These are phyloP conservation scores for Gordius sp. DNA, from an alignment of 2,888 invertebrate genomes.

Conservation along the genomic window DNA sequence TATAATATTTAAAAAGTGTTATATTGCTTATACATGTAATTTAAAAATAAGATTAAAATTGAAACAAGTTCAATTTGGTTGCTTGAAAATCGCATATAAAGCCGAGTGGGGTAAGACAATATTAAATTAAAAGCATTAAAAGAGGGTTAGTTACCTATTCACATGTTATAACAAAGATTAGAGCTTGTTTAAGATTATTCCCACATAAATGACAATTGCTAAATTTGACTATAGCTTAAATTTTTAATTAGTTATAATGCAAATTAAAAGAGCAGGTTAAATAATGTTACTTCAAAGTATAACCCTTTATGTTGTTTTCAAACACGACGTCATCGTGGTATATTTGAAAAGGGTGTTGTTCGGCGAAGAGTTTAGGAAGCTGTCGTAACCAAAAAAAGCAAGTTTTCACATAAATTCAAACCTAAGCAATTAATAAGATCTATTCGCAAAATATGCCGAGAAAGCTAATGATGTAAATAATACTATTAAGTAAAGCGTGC, in stretches of 20 bases:
- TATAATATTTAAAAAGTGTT: too few relatives aligned
- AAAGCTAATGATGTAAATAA: too few relatives aligned
- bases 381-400: too few relatives aligned
- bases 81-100: neutral
- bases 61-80: neutral
- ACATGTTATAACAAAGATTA: too few relatives aligned
- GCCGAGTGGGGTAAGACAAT: too few relatives aligned
- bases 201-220: neutral
- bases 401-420: too few relatives aligned
- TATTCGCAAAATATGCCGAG: too few relatives aligned
- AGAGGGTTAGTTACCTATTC: too few relatives aligned
- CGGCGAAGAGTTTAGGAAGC: neutral
- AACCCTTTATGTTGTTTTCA: slow-evolving; percentile 5
- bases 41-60: neutral
- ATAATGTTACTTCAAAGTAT: neutral
- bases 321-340: neutral
- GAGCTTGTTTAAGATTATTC: too few relatives aligned
- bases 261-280: neutral
- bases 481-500: too few relatives aligned
- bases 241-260: neutral
- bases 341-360: neutral
- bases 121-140: too few relatives aligned
- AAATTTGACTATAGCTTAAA: neutral
- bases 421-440: too few relatives aligned
- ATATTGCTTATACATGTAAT: neutral